Conservation (phyloP, 2,797 vertebrate genomes). For the Siniperca undulata region DNA sequence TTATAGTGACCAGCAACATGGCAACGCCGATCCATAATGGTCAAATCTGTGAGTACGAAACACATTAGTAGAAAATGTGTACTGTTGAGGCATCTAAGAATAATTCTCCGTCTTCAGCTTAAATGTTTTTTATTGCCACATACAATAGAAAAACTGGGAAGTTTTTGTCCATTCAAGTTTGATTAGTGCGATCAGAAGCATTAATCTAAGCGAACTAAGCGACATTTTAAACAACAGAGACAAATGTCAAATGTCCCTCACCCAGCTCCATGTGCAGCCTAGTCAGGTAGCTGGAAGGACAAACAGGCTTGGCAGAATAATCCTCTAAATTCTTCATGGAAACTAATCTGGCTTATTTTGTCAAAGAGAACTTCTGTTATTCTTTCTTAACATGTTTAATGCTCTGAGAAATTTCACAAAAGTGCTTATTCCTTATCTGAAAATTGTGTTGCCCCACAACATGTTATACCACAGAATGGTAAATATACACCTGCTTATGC, state of each 20-base stretch:
- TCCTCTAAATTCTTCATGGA: conserved; percentile 78
- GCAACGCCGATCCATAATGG: conserved; percentile 94
- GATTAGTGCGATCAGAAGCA: conserved; percentile 7
- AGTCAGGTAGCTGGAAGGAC: conserved; percentile 70
- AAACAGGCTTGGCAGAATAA: conserved; percentile 80
- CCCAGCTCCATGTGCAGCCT: conserved; percentile 60
- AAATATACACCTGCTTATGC: conserved; percentile 50
- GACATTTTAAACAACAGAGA: conserved; percentile 22
- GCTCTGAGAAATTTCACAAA: conserved; percentile 84
- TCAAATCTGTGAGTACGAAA: conserved; percentile 94
- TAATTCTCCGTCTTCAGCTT: not conserved
- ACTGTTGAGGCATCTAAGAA: not conserved
- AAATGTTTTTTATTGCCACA: not conserved
- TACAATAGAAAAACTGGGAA: not conserved
- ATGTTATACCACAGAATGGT: conserved; percentile 37
- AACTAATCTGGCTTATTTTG: conserved; percentile 86
- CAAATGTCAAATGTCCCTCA: conserved; percentile 12
- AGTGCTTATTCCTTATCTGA: conserved; percentile 76
- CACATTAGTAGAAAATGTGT: not conserved
- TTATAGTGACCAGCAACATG: conserved; percentile 94
- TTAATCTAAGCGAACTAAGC: conserved; percentile 15
- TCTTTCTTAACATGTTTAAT: conserved; percentile 82
- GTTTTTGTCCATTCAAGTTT: not conserved
- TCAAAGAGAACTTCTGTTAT: conserved; percentile 85
- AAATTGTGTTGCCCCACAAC: conserved; percentile 52